Evolutionary conservation across 2,888 invertebrate species (phyloP).

Genomic region (Heliothis peltigera): DNA sequence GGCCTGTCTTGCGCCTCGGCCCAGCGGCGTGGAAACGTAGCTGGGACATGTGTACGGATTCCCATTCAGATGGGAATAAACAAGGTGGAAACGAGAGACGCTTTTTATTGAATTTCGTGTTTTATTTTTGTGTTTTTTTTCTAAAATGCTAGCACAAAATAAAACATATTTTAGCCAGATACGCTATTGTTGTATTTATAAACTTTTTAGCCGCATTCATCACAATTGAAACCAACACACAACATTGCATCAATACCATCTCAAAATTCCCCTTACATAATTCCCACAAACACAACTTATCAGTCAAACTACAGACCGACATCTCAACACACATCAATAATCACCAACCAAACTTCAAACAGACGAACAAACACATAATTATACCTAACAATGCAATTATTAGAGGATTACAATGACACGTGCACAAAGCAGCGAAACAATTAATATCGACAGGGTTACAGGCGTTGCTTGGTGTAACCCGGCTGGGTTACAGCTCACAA

Average conservation of each 20-base stretch:
- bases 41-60: slow-evolving; percentile 61
- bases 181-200: too few relatives aligned
- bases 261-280: background rate
- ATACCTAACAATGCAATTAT: slow-evolving; percentile 54
- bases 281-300: background rate
- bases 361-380: slow-evolving; percentile 21
- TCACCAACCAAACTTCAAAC: slow-evolving; percentile 16
- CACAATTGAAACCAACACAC: too few relatives aligned
- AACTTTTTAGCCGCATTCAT: too few relatives aligned
- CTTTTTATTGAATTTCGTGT: slow-evolving; percentile 39
- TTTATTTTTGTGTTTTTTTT: slow-evolving; percentile 9
- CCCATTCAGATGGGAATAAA: slow-evolving; percentile 60
- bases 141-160: background rate
- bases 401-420: slow-evolving; percentile 55
- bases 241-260: too few relatives aligned
- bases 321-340: slow-evolving; percentile 13
- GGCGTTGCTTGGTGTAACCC: background rate
- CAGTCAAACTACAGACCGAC: background rate
- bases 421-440: slow-evolving; percentile 59
- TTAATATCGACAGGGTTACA: slow-evolving; percentile 53
- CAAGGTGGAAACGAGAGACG: slow-evolving; percentile 49
- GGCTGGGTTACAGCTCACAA: slow-evolving; percentile 23
- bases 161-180: background rate
- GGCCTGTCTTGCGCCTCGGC: slow-evolving; percentile 51
- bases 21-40: slow-evolving; percentile 59